Percentiles rank a stretch among this genome's conserved stretches.
phyloP scores from a whole-genome alignment of 92 coral and sea anemone species.

The Epizoanthus scotinus region DNA sequence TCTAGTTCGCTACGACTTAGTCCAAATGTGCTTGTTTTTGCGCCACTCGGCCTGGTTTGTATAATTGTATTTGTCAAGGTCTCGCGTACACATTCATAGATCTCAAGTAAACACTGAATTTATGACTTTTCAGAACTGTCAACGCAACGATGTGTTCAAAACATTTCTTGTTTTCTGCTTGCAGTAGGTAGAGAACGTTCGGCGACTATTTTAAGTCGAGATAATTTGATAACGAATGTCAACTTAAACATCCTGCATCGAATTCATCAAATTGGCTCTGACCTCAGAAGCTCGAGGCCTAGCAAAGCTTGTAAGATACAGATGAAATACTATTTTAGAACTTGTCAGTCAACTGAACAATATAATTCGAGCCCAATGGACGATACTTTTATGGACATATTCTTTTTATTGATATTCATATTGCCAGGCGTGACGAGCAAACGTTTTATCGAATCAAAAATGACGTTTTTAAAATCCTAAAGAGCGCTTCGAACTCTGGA shows the following conservation, averaged over 20 bases:
- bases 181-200: not conserved
- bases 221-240: not conserved
- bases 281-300: not conserved
- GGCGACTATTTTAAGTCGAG: slow-evolving; percentile 3
- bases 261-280: not conserved
- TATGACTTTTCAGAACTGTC: not conserved
- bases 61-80: not conserved
- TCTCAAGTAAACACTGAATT: not conserved
- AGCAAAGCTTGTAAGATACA: too few relatives aligned
- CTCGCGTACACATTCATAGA: not conserved
- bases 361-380: not conserved
- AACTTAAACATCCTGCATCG: not conserved
- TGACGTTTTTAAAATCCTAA: slow-evolving; percentile 11
- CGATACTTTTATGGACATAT: not conserved
- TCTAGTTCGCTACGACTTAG: not conserved
- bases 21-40: not conserved
- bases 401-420: too few relatives aligned
- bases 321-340: not conserved
- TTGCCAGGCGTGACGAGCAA: not conserved
- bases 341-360: not conserved
- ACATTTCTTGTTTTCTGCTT: not conserved
- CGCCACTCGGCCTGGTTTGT: not conserved
- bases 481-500: not conserved
- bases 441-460: not conserved
- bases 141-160: not conserved